These are phyloP conservation scores for Hedya salicella DNA, from an alignment of 2,888 invertebrate species.

Conservation along the genomic window DNA sequence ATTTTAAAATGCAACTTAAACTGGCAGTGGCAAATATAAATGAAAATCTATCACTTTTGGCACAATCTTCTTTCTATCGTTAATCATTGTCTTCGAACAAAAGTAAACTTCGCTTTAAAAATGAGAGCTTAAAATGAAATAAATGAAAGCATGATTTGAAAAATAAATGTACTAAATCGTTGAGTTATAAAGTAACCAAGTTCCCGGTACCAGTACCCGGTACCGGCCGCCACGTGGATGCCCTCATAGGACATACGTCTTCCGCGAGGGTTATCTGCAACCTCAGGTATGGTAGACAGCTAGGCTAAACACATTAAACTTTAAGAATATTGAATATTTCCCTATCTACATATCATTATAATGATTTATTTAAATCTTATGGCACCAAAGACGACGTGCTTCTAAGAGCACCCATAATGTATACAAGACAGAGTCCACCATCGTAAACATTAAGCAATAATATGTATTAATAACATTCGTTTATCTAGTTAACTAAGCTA, in stretches of 20 bases:
- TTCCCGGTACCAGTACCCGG: too few species aligned
- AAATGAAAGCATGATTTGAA: not conserved
- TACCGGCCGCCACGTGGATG: not conserved
- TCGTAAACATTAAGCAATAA: slow-evolving; percentile 38
- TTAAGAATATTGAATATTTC: slow-evolving; percentile 60
- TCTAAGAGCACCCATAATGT: slow-evolving; percentile 49
- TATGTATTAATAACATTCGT: slow-evolving; percentile 38
- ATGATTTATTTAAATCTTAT: slow-evolving; percentile 62
- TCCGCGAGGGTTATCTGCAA: not conserved
- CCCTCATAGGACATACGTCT: not conserved
- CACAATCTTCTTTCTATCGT: slow-evolving; percentile 49
- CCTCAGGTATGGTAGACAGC: slow-evolving; percentile 11
- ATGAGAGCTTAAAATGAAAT: not conserved
- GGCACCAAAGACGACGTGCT: slow-evolving; percentile 64
- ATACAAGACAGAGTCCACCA: slow-evolving; percentile 45
- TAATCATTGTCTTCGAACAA: not conserved
- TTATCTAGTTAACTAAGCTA: slow-evolving; percentile 54
- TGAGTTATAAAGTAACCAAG: too few species aligned
- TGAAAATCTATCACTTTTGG: slow-evolving; percentile 53
- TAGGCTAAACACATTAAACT: slow-evolving; percentile 36
- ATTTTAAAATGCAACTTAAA: slow-evolving; percentile 49
- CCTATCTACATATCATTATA: slow-evolving; percentile 64
- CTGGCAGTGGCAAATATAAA: slow-evolving; percentile 56
- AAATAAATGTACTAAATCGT: too few species aligned
- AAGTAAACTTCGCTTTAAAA: not conserved